phyloP scores from a whole-genome alignment of 2,888 invertebrate genomes.

The Pheosia tremula region DNA sequence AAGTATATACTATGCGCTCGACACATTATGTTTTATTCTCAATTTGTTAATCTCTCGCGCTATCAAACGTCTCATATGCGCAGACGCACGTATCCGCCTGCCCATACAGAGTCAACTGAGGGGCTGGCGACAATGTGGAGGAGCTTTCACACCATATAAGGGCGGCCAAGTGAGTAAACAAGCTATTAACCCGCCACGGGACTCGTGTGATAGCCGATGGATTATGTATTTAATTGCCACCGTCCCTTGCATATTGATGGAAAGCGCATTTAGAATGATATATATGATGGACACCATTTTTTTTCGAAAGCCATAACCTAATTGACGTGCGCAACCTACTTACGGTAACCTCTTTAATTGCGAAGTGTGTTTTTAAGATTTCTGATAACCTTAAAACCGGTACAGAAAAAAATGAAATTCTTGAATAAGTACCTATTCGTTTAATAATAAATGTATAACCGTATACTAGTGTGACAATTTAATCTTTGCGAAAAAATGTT shows the following conservation, averaged over 20 bases:
- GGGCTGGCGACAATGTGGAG: constrained; percentile 75
- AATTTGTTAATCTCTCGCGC: constrained; percentile 54
- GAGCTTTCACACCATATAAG: constrained; percentile 82
- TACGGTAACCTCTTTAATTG: too few relatives aligned
- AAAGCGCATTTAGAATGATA: constrained; percentile 41
- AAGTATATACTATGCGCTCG: not conserved
- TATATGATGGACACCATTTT: constrained; percentile 19
- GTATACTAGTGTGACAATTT: not conserved
- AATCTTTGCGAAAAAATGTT: constrained; percentile 11
- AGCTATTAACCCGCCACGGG: constrained; percentile 69
- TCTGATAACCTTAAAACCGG: too few relatives aligned
- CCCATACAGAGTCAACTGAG: constrained; percentile 56
- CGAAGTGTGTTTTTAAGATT: too few relatives aligned
- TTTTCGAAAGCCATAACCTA: constrained; percentile 5
- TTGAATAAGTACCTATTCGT: too few relatives aligned
- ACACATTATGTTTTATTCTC: constrained; percentile 22
- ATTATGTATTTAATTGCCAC: constrained; percentile 78
- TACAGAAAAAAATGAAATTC: too few relatives aligned
- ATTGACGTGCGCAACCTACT: too few relatives aligned
- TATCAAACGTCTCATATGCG: constrained; percentile 55
- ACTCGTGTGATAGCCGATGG: constrained; percentile 66
- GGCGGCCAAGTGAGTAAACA: constrained; percentile 69
- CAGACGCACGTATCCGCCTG: constrained; percentile 64
- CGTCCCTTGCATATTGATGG: constrained; percentile 63
- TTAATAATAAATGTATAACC: not conserved